Evolutionary conservation across 2,113 vertebrate species (phyloP).

Genomic region (Herpetotheres cachinnans): DNA sequence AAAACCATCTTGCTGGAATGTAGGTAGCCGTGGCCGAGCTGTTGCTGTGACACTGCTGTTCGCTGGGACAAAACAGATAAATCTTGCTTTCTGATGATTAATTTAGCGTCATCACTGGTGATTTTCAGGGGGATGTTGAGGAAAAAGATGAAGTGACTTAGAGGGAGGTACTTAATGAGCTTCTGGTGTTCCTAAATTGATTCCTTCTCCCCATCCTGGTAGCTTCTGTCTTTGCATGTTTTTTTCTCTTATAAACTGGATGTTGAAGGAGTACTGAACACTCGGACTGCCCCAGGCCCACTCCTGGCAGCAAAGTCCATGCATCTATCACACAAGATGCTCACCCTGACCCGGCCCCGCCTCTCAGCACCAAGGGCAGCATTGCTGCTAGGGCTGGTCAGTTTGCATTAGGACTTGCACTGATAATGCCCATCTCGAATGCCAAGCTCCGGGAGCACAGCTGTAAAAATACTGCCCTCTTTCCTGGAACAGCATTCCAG

Average conservation of each 20-base stretch:
- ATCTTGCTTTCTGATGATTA: neutral
- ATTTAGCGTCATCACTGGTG: neutral
- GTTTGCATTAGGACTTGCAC: neutral
- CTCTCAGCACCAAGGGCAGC: neutral
- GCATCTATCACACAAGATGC: neutral
- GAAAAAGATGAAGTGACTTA: neutral
- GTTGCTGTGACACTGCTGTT: neutral
- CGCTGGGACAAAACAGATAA: neutral
- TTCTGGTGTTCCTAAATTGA: neutral
- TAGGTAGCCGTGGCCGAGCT: neutral
- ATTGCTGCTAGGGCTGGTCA: neutral
- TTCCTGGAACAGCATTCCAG: neutral
- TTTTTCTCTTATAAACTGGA: neutral
- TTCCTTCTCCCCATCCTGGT: neutral
- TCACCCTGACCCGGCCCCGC: neutral
- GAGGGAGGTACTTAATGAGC: neutral
- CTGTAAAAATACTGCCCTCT: neutral
- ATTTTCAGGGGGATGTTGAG: neutral
- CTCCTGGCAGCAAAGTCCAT: neutral
- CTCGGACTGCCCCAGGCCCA: neutral
- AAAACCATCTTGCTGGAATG: neutral
- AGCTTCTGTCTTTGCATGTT: neutral
- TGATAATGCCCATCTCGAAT: neutral
- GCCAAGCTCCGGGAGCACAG: neutral
- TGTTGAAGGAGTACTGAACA: neutral